These are phyloP conservation scores for Gonioctena quinquepunctata DNA, from an alignment of 1,140 invertebrate species.

Conservation along the genomic window DNA sequence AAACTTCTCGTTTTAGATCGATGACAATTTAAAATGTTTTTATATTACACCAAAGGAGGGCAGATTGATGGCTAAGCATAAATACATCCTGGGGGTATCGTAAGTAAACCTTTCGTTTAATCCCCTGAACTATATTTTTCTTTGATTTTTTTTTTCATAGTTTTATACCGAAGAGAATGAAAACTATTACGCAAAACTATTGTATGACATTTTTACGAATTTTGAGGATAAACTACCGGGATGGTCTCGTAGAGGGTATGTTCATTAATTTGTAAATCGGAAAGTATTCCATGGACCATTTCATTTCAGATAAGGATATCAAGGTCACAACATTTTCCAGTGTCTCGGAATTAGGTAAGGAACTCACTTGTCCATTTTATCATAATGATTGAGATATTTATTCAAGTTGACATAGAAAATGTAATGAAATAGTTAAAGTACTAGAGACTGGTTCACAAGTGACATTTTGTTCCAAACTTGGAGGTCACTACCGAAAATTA, in stretches of 20 bases:
- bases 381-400: too few species aligned
- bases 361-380: too few species aligned
- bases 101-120: too few species aligned
- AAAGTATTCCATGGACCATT: too few species aligned
- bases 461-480: too few species aligned
- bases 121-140: too few species aligned
- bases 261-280: too few species aligned
- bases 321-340: conserved; percentile 9
- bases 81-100: conserved; percentile 31
- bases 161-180: background rate
- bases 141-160: background rate
- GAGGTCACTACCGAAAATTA: too few species aligned
- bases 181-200: conserved; percentile 1
- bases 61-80: conserved; percentile 25
- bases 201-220: conserved; percentile 7
- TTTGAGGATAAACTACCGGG: conserved; percentile 2
- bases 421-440: too few species aligned
- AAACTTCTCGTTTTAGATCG: too few species aligned
- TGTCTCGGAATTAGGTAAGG: background rate
- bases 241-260: conserved; percentile 5
- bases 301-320: conserved; percentile 5
- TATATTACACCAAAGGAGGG: conserved; percentile 29
- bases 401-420: too few species aligned
- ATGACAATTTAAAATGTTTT: conserved; percentile 34
- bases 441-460: too few species aligned